A percentile compares a stretch with the other conserved stretches of the same genome.
Conservation (phyloP, 2,797 vertebrate genomes). For the Danio albolineatus region DNA sequence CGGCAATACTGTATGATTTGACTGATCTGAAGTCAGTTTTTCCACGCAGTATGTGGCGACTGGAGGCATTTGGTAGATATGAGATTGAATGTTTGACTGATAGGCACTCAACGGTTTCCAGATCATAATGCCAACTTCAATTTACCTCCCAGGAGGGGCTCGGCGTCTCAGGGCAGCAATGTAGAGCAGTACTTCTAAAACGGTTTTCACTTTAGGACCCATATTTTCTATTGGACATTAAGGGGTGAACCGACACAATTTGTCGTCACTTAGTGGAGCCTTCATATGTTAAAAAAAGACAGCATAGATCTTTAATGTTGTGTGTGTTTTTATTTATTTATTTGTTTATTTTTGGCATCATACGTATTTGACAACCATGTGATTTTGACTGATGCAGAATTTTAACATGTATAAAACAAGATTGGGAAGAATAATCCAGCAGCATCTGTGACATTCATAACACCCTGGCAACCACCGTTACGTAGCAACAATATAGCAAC, state of each 20-base stretch:
- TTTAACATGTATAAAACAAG: too few species aligned
- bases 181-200: background rate
- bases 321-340: background rate
- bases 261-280: too few species aligned
- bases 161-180: slow-evolving; percentile 8
- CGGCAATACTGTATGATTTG: slow-evolving; percentile 34
- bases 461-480: too few species aligned
- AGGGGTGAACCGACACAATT: background rate
- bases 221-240: background rate
- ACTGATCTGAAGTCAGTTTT: slow-evolving; percentile 51
- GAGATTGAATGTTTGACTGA: slow-evolving; percentile 39
- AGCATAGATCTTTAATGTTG: too few species aligned
- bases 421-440: too few species aligned
- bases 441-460: background rate
- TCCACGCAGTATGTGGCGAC: slow-evolving; percentile 12
- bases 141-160: slow-evolving; percentile 31
- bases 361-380: too few species aligned
- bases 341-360: background rate
- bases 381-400: too few species aligned
- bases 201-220: background rate
- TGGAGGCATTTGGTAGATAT: slow-evolving; percentile 30
- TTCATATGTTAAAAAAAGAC: too few species aligned
- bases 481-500: too few species aligned
- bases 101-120: slow-evolving; percentile 36
- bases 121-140: slow-evolving; percentile 19